Base-by-base conservation (phyloP, 2,113 vertebrate genomes). In the Engystomops pustulosus region DNA sequence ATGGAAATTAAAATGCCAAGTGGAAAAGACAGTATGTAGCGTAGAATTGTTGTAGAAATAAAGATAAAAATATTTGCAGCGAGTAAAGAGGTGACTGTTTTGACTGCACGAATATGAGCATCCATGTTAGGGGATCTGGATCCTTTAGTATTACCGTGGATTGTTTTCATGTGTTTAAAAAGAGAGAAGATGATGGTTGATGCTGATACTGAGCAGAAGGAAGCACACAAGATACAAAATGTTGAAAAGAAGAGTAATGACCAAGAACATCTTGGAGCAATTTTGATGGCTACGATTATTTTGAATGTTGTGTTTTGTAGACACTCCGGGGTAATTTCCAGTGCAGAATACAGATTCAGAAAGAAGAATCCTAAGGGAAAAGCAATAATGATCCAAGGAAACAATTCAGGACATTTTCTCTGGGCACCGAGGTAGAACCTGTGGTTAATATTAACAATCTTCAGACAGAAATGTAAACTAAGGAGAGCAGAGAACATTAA, bases 371-470 rank as follows among this genome's bases (percentile, higher is more conserved):
- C 60, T 27, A 80, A 15, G 2, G 47, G 11, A 18, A 62, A 47
- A 14, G 23, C 2, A 6, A 80, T n/a, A 32, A 67, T 41, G 49
- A 80, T 67, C 60, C 78, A 32, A 30, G 78, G 41, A 68, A 32
- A 49, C 44, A 49, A 32, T 3, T 17, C 34, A 10, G 27, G 8
- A 30, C 32, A 80, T 32, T 6, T 80, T 27, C 27, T 80, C 30
- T 68, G 78, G 49, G 68, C 60, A 51, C 18, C 17, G 17, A 49
- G 32, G 27, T 80, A 68, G 78, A 68, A 47, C 27, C 25, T 18
- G 15, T 67, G 41, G 41, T 80, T 80, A 44, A 80, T n/a, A 49
- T 80, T 80, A 17, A 80, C 78, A 49, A 80, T 80, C 44, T 67
- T 80, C 17, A 80, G 41, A 27, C 78, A 80, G 27, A 68, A 80